Evolutionary conservation across 2,888 invertebrate genomes (phyloP).

Genomic region (Acanthococcus lagerstroemiae): DNA sequence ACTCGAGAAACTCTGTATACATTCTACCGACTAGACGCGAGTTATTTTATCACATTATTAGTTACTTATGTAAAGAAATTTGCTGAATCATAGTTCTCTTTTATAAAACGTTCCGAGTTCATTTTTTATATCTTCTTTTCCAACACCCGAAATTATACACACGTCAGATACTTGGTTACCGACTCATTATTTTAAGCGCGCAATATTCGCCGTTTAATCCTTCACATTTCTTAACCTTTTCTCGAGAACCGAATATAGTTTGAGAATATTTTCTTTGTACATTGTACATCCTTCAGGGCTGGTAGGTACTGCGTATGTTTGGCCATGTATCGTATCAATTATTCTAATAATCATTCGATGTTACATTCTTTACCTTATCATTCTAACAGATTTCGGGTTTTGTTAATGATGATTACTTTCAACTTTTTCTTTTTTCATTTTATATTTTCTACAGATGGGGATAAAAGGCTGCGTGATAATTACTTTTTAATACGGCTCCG

Average conservation of each 20-base stretch:
- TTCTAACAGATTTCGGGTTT: slow-evolving; percentile 10
- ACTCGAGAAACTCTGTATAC: too few relatives aligned
- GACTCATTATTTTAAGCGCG: slow-evolving; percentile 20
- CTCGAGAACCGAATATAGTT: too few relatives aligned
- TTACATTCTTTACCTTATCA: background rate
- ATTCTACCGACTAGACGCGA: too few relatives aligned
- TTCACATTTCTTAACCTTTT: slow-evolving; percentile 11
- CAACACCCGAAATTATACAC: slow-evolving; percentile 19
- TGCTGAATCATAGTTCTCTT: slow-evolving; percentile 21
- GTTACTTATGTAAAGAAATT: slow-evolving; percentile 17
- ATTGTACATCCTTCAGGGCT: background rate
- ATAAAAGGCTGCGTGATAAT: slow-evolving; percentile 4
- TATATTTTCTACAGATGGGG: background rate
- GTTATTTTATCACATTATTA: slow-evolving; percentile 22
- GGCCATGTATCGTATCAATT: slow-evolving; percentile 12
- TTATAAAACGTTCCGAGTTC: background rate
- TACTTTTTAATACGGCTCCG: slow-evolving; percentile 9
- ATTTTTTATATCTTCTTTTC: background rate
- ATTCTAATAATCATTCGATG: slow-evolving; percentile 22
- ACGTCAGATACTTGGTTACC: slow-evolving; percentile 21
- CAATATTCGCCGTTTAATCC: slow-evolving; percentile 21
- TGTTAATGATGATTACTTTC: slow-evolving; percentile 25
- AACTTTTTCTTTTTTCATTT: slow-evolving; percentile 8
- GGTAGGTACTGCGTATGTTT: background rate
- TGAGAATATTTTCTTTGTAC: too few relatives aligned